Percentiles rank a stretch among this genome's conserved stretches.
These are phyloP conservation scores for Sus cebifrons DNA, from an alignment of 2,797 vertebrate genomes.

Conservation along the genomic window DNA sequence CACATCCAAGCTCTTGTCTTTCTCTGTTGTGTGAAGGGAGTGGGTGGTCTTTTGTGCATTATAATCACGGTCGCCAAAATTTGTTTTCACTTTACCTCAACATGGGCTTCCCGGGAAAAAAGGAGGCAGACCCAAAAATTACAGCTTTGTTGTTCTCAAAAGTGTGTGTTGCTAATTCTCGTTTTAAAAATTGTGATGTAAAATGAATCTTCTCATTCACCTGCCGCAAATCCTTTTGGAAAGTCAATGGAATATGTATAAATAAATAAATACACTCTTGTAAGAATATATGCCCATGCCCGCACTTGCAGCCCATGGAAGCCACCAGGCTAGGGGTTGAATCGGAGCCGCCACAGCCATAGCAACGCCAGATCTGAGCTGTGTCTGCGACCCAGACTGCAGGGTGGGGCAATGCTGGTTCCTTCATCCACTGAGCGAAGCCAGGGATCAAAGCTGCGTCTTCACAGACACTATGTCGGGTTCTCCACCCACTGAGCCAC, in stretches of 20 bases:
- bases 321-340: no score
- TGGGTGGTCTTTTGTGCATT: constrained; percentile 24
- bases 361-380: no score
- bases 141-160: constrained; percentile 39
- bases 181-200: background rate
- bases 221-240: constrained; percentile 21
- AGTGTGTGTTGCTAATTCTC: constrained; percentile 19
- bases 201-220: constrained; percentile 52
- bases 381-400: no score
- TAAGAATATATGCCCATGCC: constrained; percentile 48
- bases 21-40: constrained; percentile 66
- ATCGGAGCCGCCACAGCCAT: no score
- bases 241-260: constrained; percentile 27
- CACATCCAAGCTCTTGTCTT: constrained; percentile 70
- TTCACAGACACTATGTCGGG: no score
- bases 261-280: constrained; percentile 28
- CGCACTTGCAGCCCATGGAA: no score
- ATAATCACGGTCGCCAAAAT: constrained; percentile 21
- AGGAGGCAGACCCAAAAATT: constrained; percentile 57
- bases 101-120: constrained; percentile 36
- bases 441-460: no score
- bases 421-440: no score
- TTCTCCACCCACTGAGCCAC: no score
- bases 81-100: constrained; percentile 60
- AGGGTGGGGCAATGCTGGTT: no score